Conservation (phyloP, 1,140 invertebrate species). For the Dufourea novaeangliae region DNA sequence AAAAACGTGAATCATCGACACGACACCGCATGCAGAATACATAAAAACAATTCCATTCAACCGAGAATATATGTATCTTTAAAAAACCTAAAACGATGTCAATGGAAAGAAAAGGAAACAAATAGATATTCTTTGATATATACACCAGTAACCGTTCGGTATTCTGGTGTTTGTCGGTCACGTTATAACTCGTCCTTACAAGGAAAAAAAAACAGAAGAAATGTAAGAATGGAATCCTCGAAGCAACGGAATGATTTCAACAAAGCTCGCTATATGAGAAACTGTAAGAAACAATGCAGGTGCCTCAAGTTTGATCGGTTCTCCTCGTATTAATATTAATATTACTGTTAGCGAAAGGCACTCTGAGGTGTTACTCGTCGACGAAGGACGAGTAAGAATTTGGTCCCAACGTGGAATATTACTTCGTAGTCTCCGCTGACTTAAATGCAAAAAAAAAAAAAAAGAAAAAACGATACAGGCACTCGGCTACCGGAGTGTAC, state of each 20-base stretch:
- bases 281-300: background rate
- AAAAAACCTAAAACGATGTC: too few species aligned
- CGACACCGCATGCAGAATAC: background rate
- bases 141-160: background rate
- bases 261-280: background rate
- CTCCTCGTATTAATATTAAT: background rate
- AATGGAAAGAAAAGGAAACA: background rate
- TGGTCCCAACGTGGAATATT: conserved; percentile 62
- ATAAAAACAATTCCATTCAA: background rate
- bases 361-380: background rate
- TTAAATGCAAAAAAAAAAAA: conserved; percentile 44
- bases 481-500: too few species aligned
- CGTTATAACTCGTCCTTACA: background rate
- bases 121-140: background rate
- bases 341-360: background rate
- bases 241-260: conserved; percentile 40
- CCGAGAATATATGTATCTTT: too few species aligned
- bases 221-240: conserved; percentile 11
- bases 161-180: conserved; percentile 17
- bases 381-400: conserved; percentile 23
- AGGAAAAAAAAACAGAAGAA: background rate
- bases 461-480: too few species aligned
- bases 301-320: background rate
- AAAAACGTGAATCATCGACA: background rate
- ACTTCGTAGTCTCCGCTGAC: conserved; percentile 1